Evolutionary conservation across 2,888 invertebrate genomes (phyloP).

Genomic region (Callimorpha dominula): DNA sequence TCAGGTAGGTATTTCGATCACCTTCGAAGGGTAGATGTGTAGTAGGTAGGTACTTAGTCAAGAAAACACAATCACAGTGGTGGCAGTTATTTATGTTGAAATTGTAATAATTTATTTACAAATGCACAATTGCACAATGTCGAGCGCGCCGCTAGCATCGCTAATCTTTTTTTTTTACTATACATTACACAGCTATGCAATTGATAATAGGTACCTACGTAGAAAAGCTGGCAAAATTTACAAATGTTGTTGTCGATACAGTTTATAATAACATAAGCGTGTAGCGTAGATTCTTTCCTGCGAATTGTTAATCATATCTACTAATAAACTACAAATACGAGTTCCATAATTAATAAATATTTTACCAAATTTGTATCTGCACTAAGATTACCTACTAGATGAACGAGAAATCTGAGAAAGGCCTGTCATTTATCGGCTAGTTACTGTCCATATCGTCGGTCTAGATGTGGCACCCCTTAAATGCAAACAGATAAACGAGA

Average conservation of each 20-base stretch:
- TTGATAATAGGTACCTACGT: background rate
- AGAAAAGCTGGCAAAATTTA: background rate
- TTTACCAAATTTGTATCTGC: background rate
- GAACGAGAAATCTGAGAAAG: background rate
- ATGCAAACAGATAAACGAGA: too few species aligned
- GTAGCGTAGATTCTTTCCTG: background rate
- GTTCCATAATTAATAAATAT: background rate
- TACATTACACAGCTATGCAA: background rate
- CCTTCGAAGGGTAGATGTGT: background rate
- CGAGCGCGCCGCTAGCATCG: slow-evolving; percentile 4
- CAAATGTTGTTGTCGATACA: background rate
- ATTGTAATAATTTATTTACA: slow-evolving; percentile 45
- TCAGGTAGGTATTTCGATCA: background rate
- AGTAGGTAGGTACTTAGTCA: background rate
- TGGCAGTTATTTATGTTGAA: slow-evolving; percentile 52
- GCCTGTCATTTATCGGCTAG: background rate
- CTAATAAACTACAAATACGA: background rate
- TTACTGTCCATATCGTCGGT: background rate
- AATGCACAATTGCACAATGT: slow-evolving; percentile 32
- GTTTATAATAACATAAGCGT: background rate
- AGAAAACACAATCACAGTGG: slow-evolving; percentile 27
- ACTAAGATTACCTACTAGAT: background rate
- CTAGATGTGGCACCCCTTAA: too few species aligned
- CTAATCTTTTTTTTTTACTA: background rate
- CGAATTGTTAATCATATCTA: background rate